Percentiles rank a stretch among this genome's conserved stretches.
Conservation (phyloP, 1,140 invertebrate species). For the Hyphantria cunea region DNA sequence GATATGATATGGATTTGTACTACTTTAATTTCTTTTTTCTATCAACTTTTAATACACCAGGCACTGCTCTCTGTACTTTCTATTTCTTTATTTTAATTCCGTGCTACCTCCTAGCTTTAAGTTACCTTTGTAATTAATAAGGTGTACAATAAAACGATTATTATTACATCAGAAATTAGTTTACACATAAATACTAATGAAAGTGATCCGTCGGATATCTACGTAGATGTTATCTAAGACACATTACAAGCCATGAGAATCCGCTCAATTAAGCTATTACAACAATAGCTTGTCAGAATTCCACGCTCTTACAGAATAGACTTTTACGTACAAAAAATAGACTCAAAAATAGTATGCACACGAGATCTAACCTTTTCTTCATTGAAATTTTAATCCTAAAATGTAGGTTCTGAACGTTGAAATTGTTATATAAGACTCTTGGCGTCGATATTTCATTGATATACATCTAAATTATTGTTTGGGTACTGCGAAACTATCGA, state of each 20-base stretch:
- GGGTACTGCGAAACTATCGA: constrained; percentile 1
- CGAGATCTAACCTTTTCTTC: background rate
- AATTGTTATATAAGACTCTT: background rate
- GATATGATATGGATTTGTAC: too few relatives aligned
- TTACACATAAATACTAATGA: too few relatives aligned
- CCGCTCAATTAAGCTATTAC: constrained; percentile 24
- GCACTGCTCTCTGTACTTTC: too few relatives aligned
- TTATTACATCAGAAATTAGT: too few relatives aligned
- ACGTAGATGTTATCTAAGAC: constrained; percentile 15
- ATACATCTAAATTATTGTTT: constrained; percentile 13
- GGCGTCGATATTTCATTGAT: background rate
- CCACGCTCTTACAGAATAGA: background rate
- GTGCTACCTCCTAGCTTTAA: too few relatives aligned
- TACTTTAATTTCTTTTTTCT: too few relatives aligned
- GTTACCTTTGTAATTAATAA: too few relatives aligned
- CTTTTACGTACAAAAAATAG: background rate
- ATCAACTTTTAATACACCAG: too few relatives aligned
- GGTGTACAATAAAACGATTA: too few relatives aligned
- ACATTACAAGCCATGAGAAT: constrained; percentile 28
- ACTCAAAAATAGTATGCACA: background rate
- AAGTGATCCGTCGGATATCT: background rate
- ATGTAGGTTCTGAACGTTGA: background rate
- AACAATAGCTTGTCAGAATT: constrained; percentile 12
- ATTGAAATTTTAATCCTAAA: background rate
- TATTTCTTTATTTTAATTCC: too few relatives aligned